Base-by-base conservation (phyloP, 2,888 invertebrate species). In the Parnassius mnemosyne region DNA sequence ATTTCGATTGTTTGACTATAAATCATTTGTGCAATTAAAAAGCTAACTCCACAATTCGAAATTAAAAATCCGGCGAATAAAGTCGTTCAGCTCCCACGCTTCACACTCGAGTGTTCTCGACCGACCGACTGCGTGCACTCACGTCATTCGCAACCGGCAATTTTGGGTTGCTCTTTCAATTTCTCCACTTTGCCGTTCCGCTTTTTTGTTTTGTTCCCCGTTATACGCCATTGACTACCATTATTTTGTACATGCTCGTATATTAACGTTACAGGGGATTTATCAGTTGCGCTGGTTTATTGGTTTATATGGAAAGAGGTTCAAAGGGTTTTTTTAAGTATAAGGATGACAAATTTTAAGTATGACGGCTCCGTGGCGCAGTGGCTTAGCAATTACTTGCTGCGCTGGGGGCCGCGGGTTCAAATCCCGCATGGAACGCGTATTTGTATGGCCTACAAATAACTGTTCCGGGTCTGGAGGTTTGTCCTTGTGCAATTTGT, bases 51-150 rank as follows among this genome's bases (percentile, higher is more conserved):
- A n/a, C 12, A 47, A 41, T 60, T 60, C 53, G 60, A 46, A 50
- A 44, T 59, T 63, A n/a, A 58, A 63, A 63, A 54, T 11, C 41
- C 20, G 44, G 34, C 58, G 46, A 42, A 51, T 50, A 63, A 59
- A 47, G 61, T 34, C 57, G 13, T 56, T 56, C 44, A 55, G 55
- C 25, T 34, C 49, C 13, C 53, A 13, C 16, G 34, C 49, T 44
- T 43, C 54, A 47, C 50, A 20, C 53, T 58, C 34, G 58, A 63
- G 63, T 59, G 55, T 51, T 58, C 63, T 63, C 54, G 46, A 59
- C 58, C 58, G 55, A 58, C 54, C 58, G 63, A 58, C 44, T 63
- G 63, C 63, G 63, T 63, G 58, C 61, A 55, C 63, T 59, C 58
- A 55, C 59, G 58, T 63, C 58, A 63, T 55, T 63, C 54, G 11